A percentile compares a stretch with the other conserved stretches of the same genome.
phyloP scores from a whole-genome alignment of 1,140 invertebrate species.

The Heliothis subflexa region DNA sequence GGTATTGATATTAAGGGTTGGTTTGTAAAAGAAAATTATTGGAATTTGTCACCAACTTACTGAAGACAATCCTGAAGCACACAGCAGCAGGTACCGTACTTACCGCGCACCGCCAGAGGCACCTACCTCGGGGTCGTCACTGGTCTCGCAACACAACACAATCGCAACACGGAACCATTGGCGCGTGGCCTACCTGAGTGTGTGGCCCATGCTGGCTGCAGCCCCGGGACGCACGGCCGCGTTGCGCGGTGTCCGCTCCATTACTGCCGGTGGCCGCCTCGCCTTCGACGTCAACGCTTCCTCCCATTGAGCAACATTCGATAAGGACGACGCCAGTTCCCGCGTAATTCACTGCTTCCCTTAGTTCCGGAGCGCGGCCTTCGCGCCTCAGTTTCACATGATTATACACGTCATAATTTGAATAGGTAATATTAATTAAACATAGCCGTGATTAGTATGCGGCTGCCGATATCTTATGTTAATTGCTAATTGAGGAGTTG shows the following conservation, averaged over 20 bases:
- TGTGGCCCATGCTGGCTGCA: conserved; percentile 30
- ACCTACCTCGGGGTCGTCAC: background rate
- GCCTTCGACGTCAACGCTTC: conserved; percentile 21
- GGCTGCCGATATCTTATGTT: background rate
- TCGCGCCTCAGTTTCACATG: conserved; percentile 39
- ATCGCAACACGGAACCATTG: conserved; percentile 16
- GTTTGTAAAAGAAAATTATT: background rate
- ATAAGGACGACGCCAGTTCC: conserved; percentile 24
- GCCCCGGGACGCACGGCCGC: conserved; percentile 28
- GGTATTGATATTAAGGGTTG: too few relatives aligned
- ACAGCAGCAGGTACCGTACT: background rate
- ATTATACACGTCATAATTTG: conserved; percentile 38
- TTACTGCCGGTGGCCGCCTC: conserved; percentile 13
- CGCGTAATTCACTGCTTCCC: conserved; percentile 39
- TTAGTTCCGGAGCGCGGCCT: conserved; percentile 35
- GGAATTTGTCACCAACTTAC: background rate
- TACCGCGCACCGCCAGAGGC: background rate
- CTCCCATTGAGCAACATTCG: conserved; percentile 43
- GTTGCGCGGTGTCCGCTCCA: conserved; percentile 32
- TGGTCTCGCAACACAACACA: conserved; percentile 28
- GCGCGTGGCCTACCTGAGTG: conserved; percentile 33
- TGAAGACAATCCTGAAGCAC: background rate
- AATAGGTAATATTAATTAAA: conserved; percentile 30
- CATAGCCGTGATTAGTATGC: background rate
- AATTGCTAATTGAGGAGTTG: conserved; percentile 10